A percentile compares a stretch with the other conserved stretches of the same genome.
Evolutionary conservation across 2,888 invertebrate species (phyloP).

Genomic region (Biston betularia): DNA sequence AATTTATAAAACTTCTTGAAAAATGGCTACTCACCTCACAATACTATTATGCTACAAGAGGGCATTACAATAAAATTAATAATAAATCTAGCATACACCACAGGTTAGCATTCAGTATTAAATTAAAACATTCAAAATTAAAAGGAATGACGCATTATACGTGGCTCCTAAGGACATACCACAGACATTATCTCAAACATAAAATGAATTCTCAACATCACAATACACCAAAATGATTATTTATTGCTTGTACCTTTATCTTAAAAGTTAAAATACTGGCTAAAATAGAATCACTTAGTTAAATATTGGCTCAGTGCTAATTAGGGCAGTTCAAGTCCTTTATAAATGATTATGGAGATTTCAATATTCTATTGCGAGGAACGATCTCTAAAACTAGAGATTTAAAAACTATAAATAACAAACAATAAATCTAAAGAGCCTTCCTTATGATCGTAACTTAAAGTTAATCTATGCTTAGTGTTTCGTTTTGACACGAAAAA

Average conservation of each 20-base stretch:
- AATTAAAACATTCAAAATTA: slow-evolving; percentile 15
- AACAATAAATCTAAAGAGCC: too few relatives aligned
- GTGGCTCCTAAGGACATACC: background rate
- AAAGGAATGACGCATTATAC: slow-evolving; percentile 23
- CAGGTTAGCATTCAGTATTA: slow-evolving; percentile 20
- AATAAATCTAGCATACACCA: slow-evolving; percentile 18
- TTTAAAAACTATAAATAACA: too few relatives aligned
- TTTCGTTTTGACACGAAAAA: too few relatives aligned
- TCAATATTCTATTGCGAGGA: too few relatives aligned
- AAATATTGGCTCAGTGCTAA: background rate
- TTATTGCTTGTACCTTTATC: background rate
- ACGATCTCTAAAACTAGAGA: too few relatives aligned
- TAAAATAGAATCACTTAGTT: slow-evolving; percentile 8
- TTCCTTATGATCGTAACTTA: too few relatives aligned
- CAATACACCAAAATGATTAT: background rate
- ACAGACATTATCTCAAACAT: background rate
- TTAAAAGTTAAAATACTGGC: slow-evolving; percentile 24
- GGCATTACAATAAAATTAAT: slow-evolving; percentile 13
- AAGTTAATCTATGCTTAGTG: too few relatives aligned
- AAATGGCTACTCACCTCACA: slow-evolving; percentile 25
- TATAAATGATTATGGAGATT: background rate
- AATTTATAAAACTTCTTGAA: slow-evolving; percentile 28
- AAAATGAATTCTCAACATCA: slow-evolving; percentile 1
- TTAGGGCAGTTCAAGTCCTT: background rate
- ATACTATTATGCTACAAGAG: slow-evolving; percentile 32